phyloP scores from a whole-genome alignment of 2,888 invertebrate species.

The Papilio demoleus region DNA sequence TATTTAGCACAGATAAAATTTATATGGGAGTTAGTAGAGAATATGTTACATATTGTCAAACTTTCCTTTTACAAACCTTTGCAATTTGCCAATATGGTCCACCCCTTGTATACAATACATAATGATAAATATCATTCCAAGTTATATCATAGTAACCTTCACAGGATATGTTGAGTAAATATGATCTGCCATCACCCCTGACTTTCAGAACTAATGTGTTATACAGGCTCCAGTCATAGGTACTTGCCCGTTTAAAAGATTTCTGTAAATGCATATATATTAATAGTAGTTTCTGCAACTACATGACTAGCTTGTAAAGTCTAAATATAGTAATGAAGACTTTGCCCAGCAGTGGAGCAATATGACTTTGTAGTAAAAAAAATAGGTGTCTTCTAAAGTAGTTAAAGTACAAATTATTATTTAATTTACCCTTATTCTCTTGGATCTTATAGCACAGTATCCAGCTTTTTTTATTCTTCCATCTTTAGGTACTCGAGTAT shows the following conservation, averaged over 20 bases:
- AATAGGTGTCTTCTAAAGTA: background rate
- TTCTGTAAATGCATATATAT: slow-evolving; percentile 78
- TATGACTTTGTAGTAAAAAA: background rate
- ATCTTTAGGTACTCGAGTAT: slow-evolving; percentile 89
- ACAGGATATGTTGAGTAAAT: slow-evolving; percentile 90
- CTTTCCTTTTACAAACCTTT: slow-evolving; percentile 81
- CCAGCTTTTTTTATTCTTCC: slow-evolving; percentile 91
- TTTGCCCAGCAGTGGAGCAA: background rate
- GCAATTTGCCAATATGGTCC: slow-evolving; percentile 99
- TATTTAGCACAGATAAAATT: too few species aligned
- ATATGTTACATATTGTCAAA: background rate
- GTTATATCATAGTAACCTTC: slow-evolving; percentile 91
- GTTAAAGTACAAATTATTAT: slow-evolving; percentile 11
- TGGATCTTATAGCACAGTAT: slow-evolving; percentile 90
- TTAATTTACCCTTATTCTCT: slow-evolving; percentile 84
- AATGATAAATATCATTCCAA: slow-evolving; percentile 96
- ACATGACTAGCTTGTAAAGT: too few species aligned
- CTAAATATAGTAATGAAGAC: background rate
- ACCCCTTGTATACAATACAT: slow-evolving; percentile 95
- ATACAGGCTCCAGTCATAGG: slow-evolving; percentile 90
- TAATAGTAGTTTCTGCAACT: too few species aligned
- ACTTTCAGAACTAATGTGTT: slow-evolving; percentile 90
- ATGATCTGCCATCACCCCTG: slow-evolving; percentile 97
- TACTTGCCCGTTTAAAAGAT: slow-evolving; percentile 90
- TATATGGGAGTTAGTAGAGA: too few species aligned